phyloP scores from a whole-genome alignment of 2,113 vertebrate genomes.

The Oncorhynchus clarkii region DNA sequence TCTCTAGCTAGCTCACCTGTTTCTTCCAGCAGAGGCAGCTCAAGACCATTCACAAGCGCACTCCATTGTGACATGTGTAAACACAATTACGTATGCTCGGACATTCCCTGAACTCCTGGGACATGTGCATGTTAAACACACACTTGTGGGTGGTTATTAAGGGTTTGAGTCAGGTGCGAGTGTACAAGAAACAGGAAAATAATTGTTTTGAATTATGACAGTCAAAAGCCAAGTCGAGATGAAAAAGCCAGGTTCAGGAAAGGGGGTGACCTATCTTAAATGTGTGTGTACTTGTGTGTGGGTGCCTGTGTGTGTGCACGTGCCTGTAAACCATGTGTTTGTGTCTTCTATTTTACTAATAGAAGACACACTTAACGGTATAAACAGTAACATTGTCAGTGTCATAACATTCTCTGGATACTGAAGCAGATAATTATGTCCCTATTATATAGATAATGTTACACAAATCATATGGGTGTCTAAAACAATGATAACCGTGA shows the following conservation, averaged over 20 bases:
- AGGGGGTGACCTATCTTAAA: neutral
- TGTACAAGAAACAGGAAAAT: neutral
- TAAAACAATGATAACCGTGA: conserved; percentile 28
- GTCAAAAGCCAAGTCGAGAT: neutral
- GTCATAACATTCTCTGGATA: neutral
- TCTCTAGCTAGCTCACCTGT: neutral
- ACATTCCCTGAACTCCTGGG: neutral
- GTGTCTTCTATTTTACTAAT: neutral
- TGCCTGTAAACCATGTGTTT: conserved; percentile 4
- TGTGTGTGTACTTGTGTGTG: conserved; percentile 2
- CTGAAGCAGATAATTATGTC: neutral
- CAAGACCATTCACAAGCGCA: neutral
- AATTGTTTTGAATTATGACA: neutral
- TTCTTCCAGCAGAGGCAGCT: neutral
- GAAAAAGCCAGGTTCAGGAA: neutral
- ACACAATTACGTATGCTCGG: neutral
- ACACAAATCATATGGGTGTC: conserved; percentile 44
- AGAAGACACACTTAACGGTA: neutral
- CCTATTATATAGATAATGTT: conserved; percentile 13
- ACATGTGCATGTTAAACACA: neutral
- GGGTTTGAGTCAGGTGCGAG: neutral
- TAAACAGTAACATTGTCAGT: conserved; percentile 1
- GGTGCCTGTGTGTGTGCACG: neutral
- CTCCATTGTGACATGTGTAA: neutral
- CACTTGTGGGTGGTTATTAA: neutral